These are phyloP conservation scores for Miichthys miiuy DNA, from an alignment of 2,797 vertebrate species.

Conservation along the genomic window DNA sequence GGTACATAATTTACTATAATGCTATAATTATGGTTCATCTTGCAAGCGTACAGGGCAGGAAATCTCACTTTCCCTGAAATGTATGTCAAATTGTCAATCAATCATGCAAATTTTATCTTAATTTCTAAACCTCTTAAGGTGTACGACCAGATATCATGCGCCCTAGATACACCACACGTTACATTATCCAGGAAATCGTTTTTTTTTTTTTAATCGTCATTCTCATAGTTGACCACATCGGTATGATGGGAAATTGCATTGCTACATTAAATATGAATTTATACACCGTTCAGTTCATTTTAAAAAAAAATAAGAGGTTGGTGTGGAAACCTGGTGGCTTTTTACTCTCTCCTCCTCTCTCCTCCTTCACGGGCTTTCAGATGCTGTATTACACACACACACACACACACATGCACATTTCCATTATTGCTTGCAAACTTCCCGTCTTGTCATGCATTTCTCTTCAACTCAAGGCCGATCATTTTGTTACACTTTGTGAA, in stretches of 20 bases:
- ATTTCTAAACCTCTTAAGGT: not conserved
- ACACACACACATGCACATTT: not conserved
- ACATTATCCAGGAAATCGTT: not conserved
- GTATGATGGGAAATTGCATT: not conserved
- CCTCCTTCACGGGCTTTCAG: slow-evolving; percentile 13
- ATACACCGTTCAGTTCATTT: not conserved
- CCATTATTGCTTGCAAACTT: slow-evolving; percentile 1
- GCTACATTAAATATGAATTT: not conserved
- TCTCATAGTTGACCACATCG: not conserved
- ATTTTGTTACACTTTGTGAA: slow-evolving; percentile 18
- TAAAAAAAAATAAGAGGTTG: not conserved
- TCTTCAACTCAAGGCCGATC: not conserved
- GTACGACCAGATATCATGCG: not conserved
- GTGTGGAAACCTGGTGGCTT: not conserved
- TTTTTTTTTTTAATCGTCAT: too few species aligned
- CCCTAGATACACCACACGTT: not conserved
- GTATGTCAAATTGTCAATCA: not conserved
- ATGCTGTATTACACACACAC: not conserved
- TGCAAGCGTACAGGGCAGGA: not conserved
- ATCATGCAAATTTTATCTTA: not conserved
- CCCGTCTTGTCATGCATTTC: not conserved
- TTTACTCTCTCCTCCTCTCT: slow-evolving; percentile 7
- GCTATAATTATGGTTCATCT: not conserved
- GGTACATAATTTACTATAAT: not conserved
- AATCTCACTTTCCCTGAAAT: not conserved